phyloP scores from a whole-genome alignment of 92 coral and sea anemone genomes.

The Epizoanthus rinbou region DNA sequence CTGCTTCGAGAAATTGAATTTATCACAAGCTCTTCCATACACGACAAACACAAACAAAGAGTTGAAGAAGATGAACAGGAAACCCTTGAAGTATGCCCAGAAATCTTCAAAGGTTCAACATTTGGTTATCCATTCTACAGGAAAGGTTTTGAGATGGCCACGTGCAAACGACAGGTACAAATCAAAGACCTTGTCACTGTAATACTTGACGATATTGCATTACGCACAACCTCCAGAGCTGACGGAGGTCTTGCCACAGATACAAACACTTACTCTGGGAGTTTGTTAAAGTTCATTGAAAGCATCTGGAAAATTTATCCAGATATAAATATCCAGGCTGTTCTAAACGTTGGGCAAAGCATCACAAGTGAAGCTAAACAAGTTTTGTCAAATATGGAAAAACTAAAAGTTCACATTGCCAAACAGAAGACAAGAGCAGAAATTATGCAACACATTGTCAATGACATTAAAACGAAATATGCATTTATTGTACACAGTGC shows the following conservation, averaged over 20 bases:
- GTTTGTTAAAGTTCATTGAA: constrained; percentile 45
- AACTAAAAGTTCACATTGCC: neutral
- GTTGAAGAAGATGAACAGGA: constrained; percentile 41
- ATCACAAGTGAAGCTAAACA: constrained; percentile 12
- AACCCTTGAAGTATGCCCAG: constrained; percentile 78
- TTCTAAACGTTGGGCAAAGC: constrained; percentile 11
- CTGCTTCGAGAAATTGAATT: constrained; percentile 77
- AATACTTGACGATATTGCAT: constrained; percentile 74
- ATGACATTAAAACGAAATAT: constrained; percentile 68
- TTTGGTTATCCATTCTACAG: constrained; percentile 83
- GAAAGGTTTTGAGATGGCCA: constrained; percentile 75
- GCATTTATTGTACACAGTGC: constrained; percentile 73
- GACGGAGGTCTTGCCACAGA: constrained; percentile 28
- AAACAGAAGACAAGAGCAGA: constrained; percentile 36
- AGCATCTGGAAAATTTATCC: constrained; percentile 31
- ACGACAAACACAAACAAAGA: constrained; percentile 17
- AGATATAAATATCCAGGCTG: constrained; percentile 16
- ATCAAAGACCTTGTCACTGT: constrained; percentile 67
- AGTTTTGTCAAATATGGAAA: constrained; percentile 11
- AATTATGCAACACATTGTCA: constrained; percentile 53
- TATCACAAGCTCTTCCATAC: constrained; percentile 51
- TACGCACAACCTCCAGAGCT: constrained; percentile 38
- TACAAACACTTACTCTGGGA: constrained; percentile 12
- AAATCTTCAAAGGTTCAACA: constrained; percentile 74
- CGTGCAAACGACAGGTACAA: constrained; percentile 54